phyloP scores from a whole-genome alignment of 2,113 vertebrate genomes.

The Pseudolaguvia tuberculata region DNA sequence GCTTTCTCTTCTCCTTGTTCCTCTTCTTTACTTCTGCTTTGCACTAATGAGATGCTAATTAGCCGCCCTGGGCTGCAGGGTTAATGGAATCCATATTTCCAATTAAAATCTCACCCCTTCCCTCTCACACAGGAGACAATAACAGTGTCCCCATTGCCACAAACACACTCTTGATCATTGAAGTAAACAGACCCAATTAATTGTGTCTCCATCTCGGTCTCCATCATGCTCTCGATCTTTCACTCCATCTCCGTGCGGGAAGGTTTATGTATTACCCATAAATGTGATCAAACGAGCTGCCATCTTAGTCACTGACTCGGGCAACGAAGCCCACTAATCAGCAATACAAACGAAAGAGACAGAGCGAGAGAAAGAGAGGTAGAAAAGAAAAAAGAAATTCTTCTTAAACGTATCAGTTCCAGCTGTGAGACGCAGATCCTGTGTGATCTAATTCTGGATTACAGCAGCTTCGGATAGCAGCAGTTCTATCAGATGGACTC shows the following conservation, averaged over 20 bases:
- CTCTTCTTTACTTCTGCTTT: slow-evolving; percentile 70
- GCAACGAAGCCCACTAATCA: slow-evolving; percentile 15
- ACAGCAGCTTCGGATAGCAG: slow-evolving; percentile 28
- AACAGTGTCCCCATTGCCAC: slow-evolving; percentile 35
- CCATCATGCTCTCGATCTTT: slow-evolving; percentile 16
- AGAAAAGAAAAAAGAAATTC: slow-evolving; percentile 20
- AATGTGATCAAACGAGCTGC: slow-evolving; percentile 36
- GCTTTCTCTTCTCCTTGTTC: slow-evolving; percentile 58
- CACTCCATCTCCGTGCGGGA: background rate
- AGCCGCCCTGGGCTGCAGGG: slow-evolving; percentile 81
- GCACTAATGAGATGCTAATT: slow-evolving; percentile 88
- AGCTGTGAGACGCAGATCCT: slow-evolving; percentile 33
- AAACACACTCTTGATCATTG: slow-evolving; percentile 34
- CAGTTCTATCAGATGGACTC: slow-evolving; percentile 15
- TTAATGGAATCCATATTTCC: slow-evolving; percentile 85
- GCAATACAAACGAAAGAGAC: slow-evolving; percentile 4
- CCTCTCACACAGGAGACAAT: slow-evolving; percentile 28
- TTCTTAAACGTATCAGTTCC: slow-evolving; percentile 22
- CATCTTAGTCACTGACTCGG: slow-evolving; percentile 28
- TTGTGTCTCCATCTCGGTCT: slow-evolving; percentile 5
- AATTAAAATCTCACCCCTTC: slow-evolving; percentile 53
- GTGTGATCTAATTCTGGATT: slow-evolving; percentile 36
- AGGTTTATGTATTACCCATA: slow-evolving; percentile 21
- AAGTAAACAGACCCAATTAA: slow-evolving; percentile 50
- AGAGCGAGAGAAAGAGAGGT: background rate